These are phyloP conservation scores for Coelogynopora nodosa DNA, from an alignment of 2,888 invertebrate species.

Conservation along the genomic window DNA sequence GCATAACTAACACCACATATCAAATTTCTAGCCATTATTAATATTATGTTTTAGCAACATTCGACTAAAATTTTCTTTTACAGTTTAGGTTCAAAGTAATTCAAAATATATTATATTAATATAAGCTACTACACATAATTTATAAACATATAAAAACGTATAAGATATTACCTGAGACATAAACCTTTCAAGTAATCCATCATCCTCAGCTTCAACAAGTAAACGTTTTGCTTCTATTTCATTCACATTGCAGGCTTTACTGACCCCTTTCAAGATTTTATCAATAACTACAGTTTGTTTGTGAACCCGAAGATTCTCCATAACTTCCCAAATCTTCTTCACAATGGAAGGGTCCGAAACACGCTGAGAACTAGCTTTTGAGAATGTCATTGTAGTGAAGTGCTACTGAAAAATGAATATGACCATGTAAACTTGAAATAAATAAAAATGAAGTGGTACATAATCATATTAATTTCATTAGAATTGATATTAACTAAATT, in stretches of 20 bases:
- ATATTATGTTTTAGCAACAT: too few species aligned
- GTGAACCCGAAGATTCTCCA: not conserved
- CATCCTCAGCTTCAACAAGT: not conserved
- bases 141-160: too few species aligned
- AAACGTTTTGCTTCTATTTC: slow-evolving; percentile 3
- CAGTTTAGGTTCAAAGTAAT: too few species aligned
- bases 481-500: too few species aligned
- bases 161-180: not conserved
- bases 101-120: too few species aligned
- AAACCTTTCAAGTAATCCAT: not conserved
- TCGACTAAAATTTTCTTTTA: too few species aligned
- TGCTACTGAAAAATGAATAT: not conserved
- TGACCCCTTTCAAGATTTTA: not conserved
- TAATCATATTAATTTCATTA: too few species aligned
- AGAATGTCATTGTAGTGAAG: not conserved
- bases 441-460: too few species aligned
- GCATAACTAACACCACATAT: too few species aligned
- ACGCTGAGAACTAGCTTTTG: not conserved
- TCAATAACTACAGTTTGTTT: not conserved
- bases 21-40: too few species aligned
- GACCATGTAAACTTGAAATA: too few species aligned
- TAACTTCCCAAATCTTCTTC: not conserved
- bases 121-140: too few species aligned
- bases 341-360: not conserved
- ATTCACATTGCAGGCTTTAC: not conserved